phyloP scores from a whole-genome alignment of 2,888 invertebrate species.

The Melanargia galathea region DNA sequence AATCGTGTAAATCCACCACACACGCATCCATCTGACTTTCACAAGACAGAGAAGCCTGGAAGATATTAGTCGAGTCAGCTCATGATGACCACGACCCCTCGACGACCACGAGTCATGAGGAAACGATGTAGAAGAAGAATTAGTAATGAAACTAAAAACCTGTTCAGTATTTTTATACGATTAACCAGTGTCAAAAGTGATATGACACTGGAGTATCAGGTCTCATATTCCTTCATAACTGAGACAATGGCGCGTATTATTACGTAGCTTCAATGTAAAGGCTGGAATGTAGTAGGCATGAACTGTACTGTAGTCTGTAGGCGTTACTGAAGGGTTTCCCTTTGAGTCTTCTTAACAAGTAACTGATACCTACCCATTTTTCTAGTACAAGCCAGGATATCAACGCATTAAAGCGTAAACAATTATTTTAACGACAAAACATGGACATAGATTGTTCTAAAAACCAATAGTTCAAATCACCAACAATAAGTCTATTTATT shows the following conservation, averaged over 20 bases:
- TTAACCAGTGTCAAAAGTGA: too few relatives aligned
- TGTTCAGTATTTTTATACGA: background rate
- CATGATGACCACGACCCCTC: too few relatives aligned
- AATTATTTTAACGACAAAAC: too few relatives aligned
- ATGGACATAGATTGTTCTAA: too few relatives aligned
- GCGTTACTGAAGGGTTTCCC: constrained; percentile 33
- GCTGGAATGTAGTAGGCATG: constrained; percentile 12
- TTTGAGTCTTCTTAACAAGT: constrained; percentile 34
- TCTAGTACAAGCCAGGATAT: constrained; percentile 31
- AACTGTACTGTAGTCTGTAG: background rate
- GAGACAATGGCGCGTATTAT: constrained; percentile 22
- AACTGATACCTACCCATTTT: constrained; percentile 34
- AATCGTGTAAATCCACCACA: too few relatives aligned
- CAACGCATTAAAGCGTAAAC: background rate
- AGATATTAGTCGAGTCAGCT: too few relatives aligned
- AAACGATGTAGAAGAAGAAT: too few relatives aligned
- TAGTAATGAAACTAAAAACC: background rate
- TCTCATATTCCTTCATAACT: constrained; percentile 15
- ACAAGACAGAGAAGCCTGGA: too few relatives aligned
- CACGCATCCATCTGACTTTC: too few relatives aligned
- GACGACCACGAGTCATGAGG: too few relatives aligned
- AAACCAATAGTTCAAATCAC: too few relatives aligned
- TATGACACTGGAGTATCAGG: constrained; percentile 15
- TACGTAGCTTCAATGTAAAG: constrained; percentile 16
- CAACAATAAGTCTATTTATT: too few relatives aligned